phyloP scores from a whole-genome alignment of 2,113 vertebrate genomes.

The Shinisaurus crocodilurus region DNA sequence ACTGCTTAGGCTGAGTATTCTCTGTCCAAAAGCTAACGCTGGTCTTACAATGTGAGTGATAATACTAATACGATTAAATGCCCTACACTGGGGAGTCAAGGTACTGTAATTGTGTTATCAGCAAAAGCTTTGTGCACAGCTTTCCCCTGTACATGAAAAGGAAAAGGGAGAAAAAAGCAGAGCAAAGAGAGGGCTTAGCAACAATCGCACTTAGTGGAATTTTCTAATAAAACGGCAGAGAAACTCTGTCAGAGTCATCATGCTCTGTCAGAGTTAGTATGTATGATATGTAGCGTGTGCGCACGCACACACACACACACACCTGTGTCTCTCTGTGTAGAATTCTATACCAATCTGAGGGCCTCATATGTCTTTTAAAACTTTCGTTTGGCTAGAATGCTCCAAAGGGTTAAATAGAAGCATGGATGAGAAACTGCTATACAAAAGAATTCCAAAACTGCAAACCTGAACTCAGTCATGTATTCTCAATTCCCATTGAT shows the following conservation, averaged over 20 bases:
- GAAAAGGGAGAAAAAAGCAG: slow-evolving; percentile 5
- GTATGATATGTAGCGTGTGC: background rate
- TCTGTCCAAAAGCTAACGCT: slow-evolving; percentile 37
- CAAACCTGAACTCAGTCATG: background rate
- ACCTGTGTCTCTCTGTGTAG: background rate
- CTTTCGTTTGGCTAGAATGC: background rate
- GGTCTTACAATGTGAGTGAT: slow-evolving; percentile 1
- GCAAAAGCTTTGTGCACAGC: slow-evolving; percentile 8
- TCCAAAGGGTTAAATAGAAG: background rate
- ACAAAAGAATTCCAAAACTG: background rate
- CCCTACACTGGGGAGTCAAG: slow-evolving; percentile 26
- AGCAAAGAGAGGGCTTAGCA: rapidly evolving
- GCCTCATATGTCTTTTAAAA: no score
- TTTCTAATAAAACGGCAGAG: slow-evolving; percentile 7
- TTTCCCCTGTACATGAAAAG: background rate
- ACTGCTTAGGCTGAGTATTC: background rate
- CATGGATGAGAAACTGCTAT: background rate
- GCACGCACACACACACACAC: no score
- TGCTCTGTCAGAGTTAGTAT: rapidly evolving
- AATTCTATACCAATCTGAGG: background rate
- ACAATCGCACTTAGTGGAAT: background rate
- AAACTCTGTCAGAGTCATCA: background rate
- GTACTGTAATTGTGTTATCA: slow-evolving; percentile 26
- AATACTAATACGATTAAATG: slow-evolving; percentile 46
- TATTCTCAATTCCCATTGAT: no score